These are phyloP conservation scores for Drosophila asahinai DNA, from an alignment of 1,140 invertebrate genomes.

Conservation along the genomic window DNA sequence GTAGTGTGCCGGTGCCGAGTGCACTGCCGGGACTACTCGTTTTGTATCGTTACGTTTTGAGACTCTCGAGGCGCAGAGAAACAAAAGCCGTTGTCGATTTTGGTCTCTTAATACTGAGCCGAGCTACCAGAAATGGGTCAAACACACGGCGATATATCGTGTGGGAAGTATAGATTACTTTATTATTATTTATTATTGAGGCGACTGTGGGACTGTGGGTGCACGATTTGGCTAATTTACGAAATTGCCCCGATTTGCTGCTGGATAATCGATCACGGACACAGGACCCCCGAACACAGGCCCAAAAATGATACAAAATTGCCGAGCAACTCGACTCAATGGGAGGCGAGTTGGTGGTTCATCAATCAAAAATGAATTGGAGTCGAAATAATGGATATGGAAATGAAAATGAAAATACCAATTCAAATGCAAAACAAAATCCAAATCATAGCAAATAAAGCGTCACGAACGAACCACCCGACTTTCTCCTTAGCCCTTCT, in stretches of 20 bases:
- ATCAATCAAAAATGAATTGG: conserved; percentile 22
- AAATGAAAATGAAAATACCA: not conserved
- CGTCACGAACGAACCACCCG: not conserved
- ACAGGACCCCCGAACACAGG: conserved; percentile 11
- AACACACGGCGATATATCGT: conserved; percentile 61
- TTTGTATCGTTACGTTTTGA: not conserved
- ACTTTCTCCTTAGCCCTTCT: not conserved
- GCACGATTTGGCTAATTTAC: conserved; percentile 40
- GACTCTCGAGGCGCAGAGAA: conserved; percentile 3
- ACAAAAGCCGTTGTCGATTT: conserved; percentile 19
- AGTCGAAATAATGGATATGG: not conserved
- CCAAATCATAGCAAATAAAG: conserved; percentile 4
- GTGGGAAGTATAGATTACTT: conserved; percentile 66
- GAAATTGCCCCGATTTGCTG: conserved; percentile 31
- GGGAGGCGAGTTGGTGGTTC: not conserved
- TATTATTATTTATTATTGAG: conserved; percentile 61
- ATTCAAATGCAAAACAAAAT: not conserved
- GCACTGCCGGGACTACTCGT: conserved; percentile 9
- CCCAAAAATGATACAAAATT: conserved; percentile 9
- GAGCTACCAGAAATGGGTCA: conserved; percentile 60
- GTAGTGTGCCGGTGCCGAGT: conserved; percentile 30
- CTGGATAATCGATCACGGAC: conserved; percentile 40
- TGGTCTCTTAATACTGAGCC: conserved; percentile 33
- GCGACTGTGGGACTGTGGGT: conserved; percentile 3
- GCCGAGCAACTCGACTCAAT: conserved; percentile 3